A percentile compares a stretch with the other conserved stretches of the same genome.
Conservation (phyloP, 1,140 invertebrate species). For the Camponotus floridanus region DNA sequence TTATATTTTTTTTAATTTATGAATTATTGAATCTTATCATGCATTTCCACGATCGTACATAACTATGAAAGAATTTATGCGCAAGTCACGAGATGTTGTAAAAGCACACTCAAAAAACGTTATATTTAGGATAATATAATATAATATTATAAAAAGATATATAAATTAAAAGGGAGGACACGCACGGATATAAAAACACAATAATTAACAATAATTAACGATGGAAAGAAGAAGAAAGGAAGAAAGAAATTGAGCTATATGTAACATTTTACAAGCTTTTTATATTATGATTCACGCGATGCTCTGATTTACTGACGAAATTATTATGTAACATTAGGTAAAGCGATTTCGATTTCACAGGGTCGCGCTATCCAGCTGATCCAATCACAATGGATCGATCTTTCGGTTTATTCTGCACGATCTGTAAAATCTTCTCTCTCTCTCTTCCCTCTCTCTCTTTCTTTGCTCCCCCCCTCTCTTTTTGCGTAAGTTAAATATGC, state of each 20-base stretch:
- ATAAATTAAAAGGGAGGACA: neutral
- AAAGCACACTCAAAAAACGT: neutral
- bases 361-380: neutral
- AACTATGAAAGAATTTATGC: neutral
- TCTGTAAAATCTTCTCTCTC: constrained; percentile 20
- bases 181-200: neutral
- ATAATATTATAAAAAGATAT: constrained; percentile 36
- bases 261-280: constrained; percentile 35
- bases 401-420: constrained; percentile 26
- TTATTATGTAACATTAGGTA: constrained; percentile 60
- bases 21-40: too few relatives aligned
- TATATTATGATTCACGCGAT: constrained; percentile 15
- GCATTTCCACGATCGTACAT: too few relatives aligned
- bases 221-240: constrained; percentile 31
- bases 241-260: constrained; percentile 38
- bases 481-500: constrained; percentile 20
- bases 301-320: neutral
- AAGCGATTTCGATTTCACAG: constrained; percentile 24
- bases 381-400: constrained; percentile 41
- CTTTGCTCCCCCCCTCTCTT: neutral
- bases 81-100: neutral
- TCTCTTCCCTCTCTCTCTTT: neutral
- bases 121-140: neutral
- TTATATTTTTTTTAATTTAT: too few relatives aligned
- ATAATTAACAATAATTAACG: neutral